A percentile compares a stretch with the other conserved stretches of the same genome.
These are phyloP conservation scores for Chaetops frenatus DNA, from an alignment of 2,113 vertebrate genomes.

Conservation along the genomic window DNA sequence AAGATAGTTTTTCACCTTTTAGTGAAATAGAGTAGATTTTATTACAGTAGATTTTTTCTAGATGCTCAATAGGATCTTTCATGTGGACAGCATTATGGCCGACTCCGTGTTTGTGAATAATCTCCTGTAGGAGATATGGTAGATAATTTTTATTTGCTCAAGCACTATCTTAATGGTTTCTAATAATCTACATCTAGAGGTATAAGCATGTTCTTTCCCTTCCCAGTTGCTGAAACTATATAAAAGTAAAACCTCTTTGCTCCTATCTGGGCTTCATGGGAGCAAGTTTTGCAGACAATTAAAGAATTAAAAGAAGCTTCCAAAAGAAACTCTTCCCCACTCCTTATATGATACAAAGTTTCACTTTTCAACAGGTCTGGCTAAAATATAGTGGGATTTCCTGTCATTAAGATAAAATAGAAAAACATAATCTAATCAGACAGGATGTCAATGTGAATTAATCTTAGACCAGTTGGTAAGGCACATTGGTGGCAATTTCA, in stretches of 20 bases:
- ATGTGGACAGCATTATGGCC: not conserved
- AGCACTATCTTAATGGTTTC: not conserved
- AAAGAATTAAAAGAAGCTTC: not conserved
- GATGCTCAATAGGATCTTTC: not conserved
- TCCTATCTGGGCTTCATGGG: not conserved
- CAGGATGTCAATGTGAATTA: not conserved
- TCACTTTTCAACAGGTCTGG: not conserved
- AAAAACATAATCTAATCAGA: not conserved
- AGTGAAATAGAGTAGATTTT: not conserved
- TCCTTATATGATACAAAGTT: rapidly evolving
- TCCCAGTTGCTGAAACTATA: not conserved
- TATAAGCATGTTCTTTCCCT: not conserved
- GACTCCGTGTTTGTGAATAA: not conserved
- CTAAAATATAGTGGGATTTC: not conserved
- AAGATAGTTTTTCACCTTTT: not conserved
- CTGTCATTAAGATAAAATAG: not conserved
- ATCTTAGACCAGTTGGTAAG: not conserved
- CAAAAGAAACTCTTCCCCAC: not conserved
- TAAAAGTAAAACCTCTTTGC: not conserved
- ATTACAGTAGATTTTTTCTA: not conserved
- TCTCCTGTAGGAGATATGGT: not conserved
- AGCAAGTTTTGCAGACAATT: not conserved
- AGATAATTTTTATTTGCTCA: not conserved
- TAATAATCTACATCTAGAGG: not conserved
- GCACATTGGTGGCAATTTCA: not conserved